Percentiles rank a stretch among this genome's conserved stretches.
Evolutionary conservation across 1,140 invertebrate genomes (phyloP).

Genomic region (Lepidostoma basale): DNA sequence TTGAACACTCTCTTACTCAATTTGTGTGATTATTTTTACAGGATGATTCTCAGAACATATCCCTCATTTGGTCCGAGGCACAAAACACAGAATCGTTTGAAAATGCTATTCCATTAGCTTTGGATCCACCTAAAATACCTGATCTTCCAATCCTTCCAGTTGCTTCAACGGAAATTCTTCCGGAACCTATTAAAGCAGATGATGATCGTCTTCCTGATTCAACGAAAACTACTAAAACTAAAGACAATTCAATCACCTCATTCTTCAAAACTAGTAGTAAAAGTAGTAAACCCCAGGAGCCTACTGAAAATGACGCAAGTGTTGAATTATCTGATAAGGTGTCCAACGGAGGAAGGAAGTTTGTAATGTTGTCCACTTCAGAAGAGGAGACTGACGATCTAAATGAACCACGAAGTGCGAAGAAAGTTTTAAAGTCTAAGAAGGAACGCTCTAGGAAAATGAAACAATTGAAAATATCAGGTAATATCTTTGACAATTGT

Average conservation of each 20-base stretch:
- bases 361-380: constrained; percentile 33
- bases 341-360: constrained; percentile 7
- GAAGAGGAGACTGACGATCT: constrained; percentile 22
- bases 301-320: not conserved
- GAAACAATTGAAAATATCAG: constrained; percentile 37
- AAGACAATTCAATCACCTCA: constrained; percentile 10
- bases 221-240: not conserved
- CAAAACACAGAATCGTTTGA: constrained; percentile 25
- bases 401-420: constrained; percentile 4
- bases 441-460: constrained; percentile 30
- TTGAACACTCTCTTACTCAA: no score
- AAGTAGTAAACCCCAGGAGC: not conserved
- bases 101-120: not conserved
- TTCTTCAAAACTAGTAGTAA: constrained; percentile 11
- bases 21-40: not conserved
- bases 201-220: not conserved
- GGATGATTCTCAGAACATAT: constrained; percentile 26
- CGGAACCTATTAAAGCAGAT: not conserved
- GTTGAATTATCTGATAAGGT: not conserved
- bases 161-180: not conserved
- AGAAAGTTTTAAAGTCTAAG: constrained; percentile 37
- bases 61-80: constrained; percentile 20
- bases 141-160: not conserved
- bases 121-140: no score
- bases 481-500: constrained; percentile 16